Base-by-base conservation (phyloP, 2,888 invertebrate species). In the Pseudococcus jackbeardsleyi region DNA sequence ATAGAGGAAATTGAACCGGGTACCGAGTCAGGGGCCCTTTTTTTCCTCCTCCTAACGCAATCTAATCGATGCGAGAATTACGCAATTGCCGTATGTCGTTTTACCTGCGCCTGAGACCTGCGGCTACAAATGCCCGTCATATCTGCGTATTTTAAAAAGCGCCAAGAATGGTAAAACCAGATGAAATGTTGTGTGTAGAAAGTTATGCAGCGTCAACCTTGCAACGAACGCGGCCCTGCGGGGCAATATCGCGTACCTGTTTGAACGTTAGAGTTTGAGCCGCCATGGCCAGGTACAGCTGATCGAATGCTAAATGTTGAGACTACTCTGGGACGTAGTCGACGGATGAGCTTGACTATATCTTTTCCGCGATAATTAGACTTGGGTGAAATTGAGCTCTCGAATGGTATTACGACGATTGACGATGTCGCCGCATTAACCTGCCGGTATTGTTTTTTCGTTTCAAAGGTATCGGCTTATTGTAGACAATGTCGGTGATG, bases 231-330 rank as follows among this genome's bases (percentile, higher is more conserved):
- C 72, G 72, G 72, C 72, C 72, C 72, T 72, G 17, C 33, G 26
- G 72, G 72, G 33, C 72, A 72, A 72, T 72, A 72, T 72, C 72
- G 33, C 72, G 72, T 72, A 72, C 72, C 72, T 72, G 72, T 72
- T 72, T 72, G 26, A 19, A 64, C 64, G n/a, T n/a, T n/a, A n/a
- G n/a, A n/a, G 22, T 64, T 22, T 7, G 64, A 64, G 64, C 64
- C 22, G 64, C 64, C 19, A 64, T 17, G 12, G 54, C n/a, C 64
- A 8, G 4, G 19, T 11, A 8, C 8, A 8, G n/a, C 64, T 22
- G 19, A 22, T 64, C 64, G 19, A 8, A 64, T 64, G 64, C 64
- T 64, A 64, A 64, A 64, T 64, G 22, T 64, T 12, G 64, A 64
- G 19, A 22, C 19, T 64, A 22, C 64, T 64, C 64, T 22, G 6